Evolutionary conservation across 2,113 vertebrate species (phyloP).

Genomic region (Tragelaphus scriptus): DNA sequence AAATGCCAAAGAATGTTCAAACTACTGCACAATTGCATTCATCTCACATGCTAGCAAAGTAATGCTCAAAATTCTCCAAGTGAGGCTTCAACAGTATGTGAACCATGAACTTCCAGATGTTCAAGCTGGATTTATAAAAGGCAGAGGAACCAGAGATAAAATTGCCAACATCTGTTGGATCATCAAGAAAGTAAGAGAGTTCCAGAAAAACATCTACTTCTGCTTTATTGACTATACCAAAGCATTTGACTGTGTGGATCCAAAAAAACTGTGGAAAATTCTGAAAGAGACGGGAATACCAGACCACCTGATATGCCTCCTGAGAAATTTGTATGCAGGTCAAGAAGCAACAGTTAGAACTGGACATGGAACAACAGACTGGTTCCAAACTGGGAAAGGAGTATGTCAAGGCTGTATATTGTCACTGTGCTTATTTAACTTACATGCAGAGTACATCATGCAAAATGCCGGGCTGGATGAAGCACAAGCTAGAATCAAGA

Average conservation of each 20-base stretch:
- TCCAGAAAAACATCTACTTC: neutral
- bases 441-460: neutral
- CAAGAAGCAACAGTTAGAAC: neutral
- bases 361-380: neutral
- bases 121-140: neutral
- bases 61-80: neutral
- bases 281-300: neutral
- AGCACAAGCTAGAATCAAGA: neutral
- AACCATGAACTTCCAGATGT: neutral
- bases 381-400: neutral
- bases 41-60: neutral
- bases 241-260: neutral
- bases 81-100: neutral
- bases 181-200: neutral
- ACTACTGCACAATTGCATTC: neutral
- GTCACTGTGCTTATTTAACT: neutral
- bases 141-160: neutral
- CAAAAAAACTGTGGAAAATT: neutral
- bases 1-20: neutral
- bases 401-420: neutral
- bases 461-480: neutral
- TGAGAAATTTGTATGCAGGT: neutral
- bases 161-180: neutral
- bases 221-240: neutral
- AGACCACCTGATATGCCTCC: neutral